Evolutionary conservation across 1,140 invertebrate genomes (phyloP), one percentile per base, ranked within the genome.

Genomic region (Eupristina koningsbergeri): DNA sequence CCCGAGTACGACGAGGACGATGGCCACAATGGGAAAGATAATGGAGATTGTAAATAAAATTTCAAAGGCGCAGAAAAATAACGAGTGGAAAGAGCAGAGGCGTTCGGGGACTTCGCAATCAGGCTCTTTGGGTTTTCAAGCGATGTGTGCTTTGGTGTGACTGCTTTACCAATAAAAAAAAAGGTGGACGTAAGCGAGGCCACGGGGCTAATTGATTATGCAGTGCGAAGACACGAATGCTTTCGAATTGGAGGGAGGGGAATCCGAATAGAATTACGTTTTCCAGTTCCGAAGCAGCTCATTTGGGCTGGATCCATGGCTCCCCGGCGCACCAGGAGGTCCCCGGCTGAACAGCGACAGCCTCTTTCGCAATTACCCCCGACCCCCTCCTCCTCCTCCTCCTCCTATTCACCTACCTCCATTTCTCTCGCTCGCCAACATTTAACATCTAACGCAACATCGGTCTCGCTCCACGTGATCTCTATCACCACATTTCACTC

Each of bases 141-240:
- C 3, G 22, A 26, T 3, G 22, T 9, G 53, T 58, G 53, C 7
- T 22, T 5, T 6, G 9, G 19, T 26, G 13, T 9, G 19, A 58
- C 36, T 26, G 34, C 67, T 13, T 41, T 71, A 36, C 67, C 67
- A 41, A 36, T 71, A 36, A 71, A 71, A 41, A n/a, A n/a, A 50
- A 50, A 17, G 6, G 5, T 69, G 36, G 76, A 82, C 45, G 50
- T 84, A 78, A 81, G 41, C 73, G 77, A 82, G 67, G 78, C 63
- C 47, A 86, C 17, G 11, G 77, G 13, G 39, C 53, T 79, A 86
- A 83, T 79, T 86, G 86, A 71, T 85, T 61, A 75, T 58, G 83
- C 86, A 71, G 73, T 29, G 63, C 29, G 41, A 39, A 26, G 41
- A 17, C 11, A 73, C 36, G 81, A 77, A 76, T 69, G 81, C 77